Percentiles rank a stretch among this genome's conserved stretches.
phyloP scores from a whole-genome alignment of 2,797 vertebrate genomes.

The Syndactyla subalaris region DNA sequence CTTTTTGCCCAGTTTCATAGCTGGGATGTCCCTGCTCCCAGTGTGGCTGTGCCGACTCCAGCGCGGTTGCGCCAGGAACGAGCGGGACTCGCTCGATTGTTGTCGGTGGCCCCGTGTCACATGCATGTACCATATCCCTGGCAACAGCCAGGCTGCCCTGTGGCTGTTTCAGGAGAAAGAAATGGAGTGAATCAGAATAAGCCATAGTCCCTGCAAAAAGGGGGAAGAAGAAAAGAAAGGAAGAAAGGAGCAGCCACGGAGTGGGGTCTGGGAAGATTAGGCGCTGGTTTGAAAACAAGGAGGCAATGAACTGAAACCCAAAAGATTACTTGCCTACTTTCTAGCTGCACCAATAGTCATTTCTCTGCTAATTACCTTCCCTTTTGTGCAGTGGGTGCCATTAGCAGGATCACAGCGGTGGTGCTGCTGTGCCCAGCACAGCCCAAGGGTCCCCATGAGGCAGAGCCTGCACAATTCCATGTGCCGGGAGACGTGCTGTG shows the following conservation, averaged over 20 bases:
- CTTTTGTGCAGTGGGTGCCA: background rate
- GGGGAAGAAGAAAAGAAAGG: background rate
- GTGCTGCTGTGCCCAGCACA: background rate
- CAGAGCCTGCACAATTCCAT: background rate
- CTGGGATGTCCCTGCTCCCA: background rate
- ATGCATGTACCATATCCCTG: conserved; percentile 55
- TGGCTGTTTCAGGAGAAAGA: conserved; percentile 15
- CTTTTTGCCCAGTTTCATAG: background rate
- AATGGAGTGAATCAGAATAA: conserved; percentile 29
- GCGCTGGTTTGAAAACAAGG: conserved; percentile 14
- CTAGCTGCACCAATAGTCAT: background rate
- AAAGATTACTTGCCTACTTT: conserved; percentile 24
- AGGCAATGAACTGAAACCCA: conserved; percentile 11
- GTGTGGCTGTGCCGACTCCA: background rate
- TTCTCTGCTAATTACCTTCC: conserved; percentile 46
- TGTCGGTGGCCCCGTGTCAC: background rate
- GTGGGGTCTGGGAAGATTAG: conserved; percentile 44
- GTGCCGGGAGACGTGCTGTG: background rate
- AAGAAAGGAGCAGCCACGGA: background rate
- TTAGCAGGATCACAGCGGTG: background rate
- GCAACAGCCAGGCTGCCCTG: conserved; percentile 49
- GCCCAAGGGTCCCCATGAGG: background rate
- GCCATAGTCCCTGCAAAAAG: background rate
- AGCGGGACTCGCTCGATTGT: background rate
- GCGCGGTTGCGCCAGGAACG: background rate